Conservation (phyloP, 2,113 vertebrate species). For the Verasper variegatus region DNA sequence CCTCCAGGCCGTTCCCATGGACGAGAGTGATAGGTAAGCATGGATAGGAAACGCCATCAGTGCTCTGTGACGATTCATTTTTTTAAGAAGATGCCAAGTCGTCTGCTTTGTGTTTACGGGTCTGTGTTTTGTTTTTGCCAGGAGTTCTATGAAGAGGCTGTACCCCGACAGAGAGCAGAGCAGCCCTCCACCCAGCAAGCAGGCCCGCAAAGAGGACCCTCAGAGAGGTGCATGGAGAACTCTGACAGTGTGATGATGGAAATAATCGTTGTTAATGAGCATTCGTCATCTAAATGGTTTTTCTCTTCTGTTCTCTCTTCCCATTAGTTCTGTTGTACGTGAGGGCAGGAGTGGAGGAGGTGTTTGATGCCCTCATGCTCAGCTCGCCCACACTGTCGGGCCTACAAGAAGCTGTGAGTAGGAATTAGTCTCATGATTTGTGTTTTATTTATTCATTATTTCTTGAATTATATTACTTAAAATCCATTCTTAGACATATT, state of each 20-base stretch:
- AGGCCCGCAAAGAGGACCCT: constrained; percentile 85
- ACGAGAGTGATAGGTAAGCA: constrained; percentile 87
- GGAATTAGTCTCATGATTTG: background rate
- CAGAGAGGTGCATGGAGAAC: constrained; percentile 86
- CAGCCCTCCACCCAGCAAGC: constrained; percentile 83
- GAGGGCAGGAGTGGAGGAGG: constrained; percentile 89
- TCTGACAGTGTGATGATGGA: background rate
- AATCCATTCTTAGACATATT: too few species aligned
- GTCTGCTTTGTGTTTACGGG: constrained; percentile 19
- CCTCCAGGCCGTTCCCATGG: constrained; percentile 79
- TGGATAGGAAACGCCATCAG: background rate
- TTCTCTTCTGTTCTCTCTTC: background rate
- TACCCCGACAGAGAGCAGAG: constrained; percentile 84
- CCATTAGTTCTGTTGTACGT: constrained; percentile 91
- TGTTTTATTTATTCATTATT: too few species aligned
- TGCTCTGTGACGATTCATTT: background rate
- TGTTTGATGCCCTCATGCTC: constrained; percentile 97
- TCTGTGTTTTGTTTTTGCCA: constrained; percentile 46
- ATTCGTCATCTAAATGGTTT: background rate
- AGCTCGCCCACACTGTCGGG: constrained; percentile 92
- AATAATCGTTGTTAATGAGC: background rate
- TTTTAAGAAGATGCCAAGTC: background rate
- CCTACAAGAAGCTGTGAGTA: constrained; percentile 92
- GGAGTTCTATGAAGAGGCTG: constrained; percentile 87
- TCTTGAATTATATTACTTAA: too few species aligned